Evolutionary conservation across 2,113 vertebrate species (phyloP).

Genomic region (Promerops cafer): DNA sequence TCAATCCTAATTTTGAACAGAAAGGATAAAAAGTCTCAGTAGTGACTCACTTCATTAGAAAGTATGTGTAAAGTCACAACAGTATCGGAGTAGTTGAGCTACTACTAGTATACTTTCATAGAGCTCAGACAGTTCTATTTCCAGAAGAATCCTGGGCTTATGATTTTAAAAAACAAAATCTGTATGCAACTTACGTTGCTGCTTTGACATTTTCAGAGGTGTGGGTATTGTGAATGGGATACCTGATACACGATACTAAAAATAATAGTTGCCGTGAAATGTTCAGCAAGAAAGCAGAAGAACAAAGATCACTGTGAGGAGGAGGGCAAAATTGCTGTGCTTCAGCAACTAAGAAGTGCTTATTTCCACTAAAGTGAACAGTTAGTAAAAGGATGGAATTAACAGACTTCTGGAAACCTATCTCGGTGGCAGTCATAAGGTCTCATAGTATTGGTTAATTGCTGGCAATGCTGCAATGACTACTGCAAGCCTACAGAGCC

Average conservation of each 20-base stretch:
- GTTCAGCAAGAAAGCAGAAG: not conserved
- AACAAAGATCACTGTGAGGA: not conserved
- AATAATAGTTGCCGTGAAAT: not conserved
- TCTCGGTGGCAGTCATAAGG: rapidly evolving
- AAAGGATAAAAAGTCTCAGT: not conserved
- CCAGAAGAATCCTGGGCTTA: not conserved
- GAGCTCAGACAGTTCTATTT: not conserved
- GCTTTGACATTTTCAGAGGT: not conserved
- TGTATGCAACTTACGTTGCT: not conserved
- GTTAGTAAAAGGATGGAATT: not conserved
- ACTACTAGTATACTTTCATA: not conserved
- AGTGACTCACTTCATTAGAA: not conserved
- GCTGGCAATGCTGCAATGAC: not conserved
- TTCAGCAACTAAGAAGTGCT: not conserved
- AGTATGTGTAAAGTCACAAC: not conserved
- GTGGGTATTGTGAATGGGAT: not conserved
- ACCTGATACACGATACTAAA: not conserved
- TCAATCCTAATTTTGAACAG: not conserved
- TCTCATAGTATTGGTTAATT: not conserved
- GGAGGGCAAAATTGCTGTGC: not conserved
- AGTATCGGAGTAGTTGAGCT: not conserved
- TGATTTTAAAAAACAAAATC: not conserved
- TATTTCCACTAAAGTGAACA: not conserved
- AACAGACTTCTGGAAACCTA: not conserved
- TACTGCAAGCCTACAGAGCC: not conserved